Conservation (phyloP, 2,113 vertebrate species). For the Equus quagga region DNA sequence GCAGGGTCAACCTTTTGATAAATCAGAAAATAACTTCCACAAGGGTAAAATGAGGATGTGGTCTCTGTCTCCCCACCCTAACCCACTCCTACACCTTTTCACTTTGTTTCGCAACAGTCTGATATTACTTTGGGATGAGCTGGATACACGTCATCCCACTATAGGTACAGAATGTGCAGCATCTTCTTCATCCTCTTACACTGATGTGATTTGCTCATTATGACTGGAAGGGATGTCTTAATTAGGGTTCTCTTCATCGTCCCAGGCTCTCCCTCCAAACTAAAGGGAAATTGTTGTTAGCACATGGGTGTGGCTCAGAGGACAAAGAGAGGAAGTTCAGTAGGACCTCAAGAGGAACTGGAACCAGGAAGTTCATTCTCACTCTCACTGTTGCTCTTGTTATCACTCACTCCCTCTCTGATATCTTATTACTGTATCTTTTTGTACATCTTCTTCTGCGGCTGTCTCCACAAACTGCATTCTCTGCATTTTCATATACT, state of each 20-base stretch:
- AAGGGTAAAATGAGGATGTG: not conserved
- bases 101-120: not conserved
- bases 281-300: not conserved
- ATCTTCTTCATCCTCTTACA: not conserved
- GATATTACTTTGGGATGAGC: not conserved
- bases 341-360: not conserved
- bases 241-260: not conserved
- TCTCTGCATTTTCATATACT: not conserved
- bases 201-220: not conserved
- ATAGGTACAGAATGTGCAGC: not conserved
- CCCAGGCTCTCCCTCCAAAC: slow-evolving; percentile 5
- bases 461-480: not conserved
- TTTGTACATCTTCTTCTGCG: not conserved
- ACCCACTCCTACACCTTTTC: not conserved
- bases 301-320: not conserved
- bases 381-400: not conserved
- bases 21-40: not conserved
- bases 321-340: not conserved
- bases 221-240: not conserved
- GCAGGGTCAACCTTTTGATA: not conserved
- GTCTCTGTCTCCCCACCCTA: not conserved
- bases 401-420: not conserved
- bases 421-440: not conserved
- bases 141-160: not conserved
- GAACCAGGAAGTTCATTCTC: not conserved